Conservation (phyloP, 2,888 invertebrate genomes). For the Galerucella pusilla region DNA sequence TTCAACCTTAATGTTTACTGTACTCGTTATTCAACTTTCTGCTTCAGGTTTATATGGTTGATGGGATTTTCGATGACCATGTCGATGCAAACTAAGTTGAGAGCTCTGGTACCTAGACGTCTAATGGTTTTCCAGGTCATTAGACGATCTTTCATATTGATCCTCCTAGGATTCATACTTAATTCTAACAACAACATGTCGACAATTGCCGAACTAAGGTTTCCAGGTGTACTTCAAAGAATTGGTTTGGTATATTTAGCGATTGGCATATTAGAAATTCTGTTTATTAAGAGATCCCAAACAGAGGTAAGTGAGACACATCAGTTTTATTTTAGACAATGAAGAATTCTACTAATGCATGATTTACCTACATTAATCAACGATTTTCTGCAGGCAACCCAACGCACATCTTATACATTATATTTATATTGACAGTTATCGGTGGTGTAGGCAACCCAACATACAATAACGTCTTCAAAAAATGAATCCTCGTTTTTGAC, state of each 20-base stretch:
- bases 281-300: slow-evolving; percentile 64
- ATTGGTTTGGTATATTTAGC: slow-evolving; percentile 82
- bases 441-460: too few relatives aligned
- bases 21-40: not conserved
- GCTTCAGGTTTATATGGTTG: slow-evolving; percentile 82
- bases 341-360: too few relatives aligned
- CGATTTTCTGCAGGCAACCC: too few relatives aligned
- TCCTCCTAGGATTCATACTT: slow-evolving; percentile 74
- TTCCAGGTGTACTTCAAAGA: slow-evolving; percentile 88
- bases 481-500: too few relatives aligned
- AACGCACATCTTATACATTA: too few relatives aligned
- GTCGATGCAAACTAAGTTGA: slow-evolving; percentile 76
- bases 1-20: not conserved
- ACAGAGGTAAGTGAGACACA: slow-evolving; percentile 51
- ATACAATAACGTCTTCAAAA: too few relatives aligned
- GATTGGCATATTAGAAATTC: slow-evolving; percentile 75
- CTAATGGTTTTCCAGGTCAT: slow-evolving; percentile 66
- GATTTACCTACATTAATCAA: too few relatives aligned
- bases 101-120: slow-evolving; percentile 72
- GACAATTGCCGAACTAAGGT: slow-evolving; percentile 68
- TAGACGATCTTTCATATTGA: slow-evolving; percentile 71
- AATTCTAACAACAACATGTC: slow-evolving; percentile 68
- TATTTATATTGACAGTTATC: too few relatives aligned
- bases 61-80: slow-evolving; percentile 85
- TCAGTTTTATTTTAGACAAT: not conserved